Evolutionary conservation across 2,113 vertebrate species (phyloP), one percentile per base, ranked within the genome.

Genomic region (Phyllostomus discolor): DNA sequence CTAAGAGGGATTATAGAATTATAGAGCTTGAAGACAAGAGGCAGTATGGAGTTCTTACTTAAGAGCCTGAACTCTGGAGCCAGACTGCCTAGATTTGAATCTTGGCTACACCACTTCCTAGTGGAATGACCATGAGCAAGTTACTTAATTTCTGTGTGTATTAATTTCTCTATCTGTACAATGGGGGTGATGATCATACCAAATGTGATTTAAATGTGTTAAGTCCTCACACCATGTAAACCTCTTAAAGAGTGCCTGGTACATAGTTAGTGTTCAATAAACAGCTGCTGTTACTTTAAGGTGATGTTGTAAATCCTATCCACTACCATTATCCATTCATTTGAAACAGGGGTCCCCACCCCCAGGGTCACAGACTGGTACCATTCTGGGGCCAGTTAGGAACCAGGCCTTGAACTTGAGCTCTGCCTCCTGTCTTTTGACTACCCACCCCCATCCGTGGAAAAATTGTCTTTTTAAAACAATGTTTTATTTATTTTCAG

Each of bases 81-180:
- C 48, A 46, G 10, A 75, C 10, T 62, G 50, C 43, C 50, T 76
- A 31, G 5, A 64, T 91, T 85, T 91, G 28, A 91, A 57, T 94
- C 28, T 28, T 75, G 78, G 8, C 28, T 43, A 33, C 3, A 41
- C 81, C 26, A 33, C 15, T 94, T 94, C 31, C 35, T 92, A 82
- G 20, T 93, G 52, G 50, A 81, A 46, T 88, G 50, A 85, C 28
- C 19, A 82, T 80, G 66, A 75, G 28, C 66, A 82, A 73, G 35
- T 92, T 96, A 62, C 28, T 93, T 72, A 41, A 75, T 82, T 38
- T 90, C 50, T 89, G 43, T 88, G 26, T 69, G 10, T 46, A 87
- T 96, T 38, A 48, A 62, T 88, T 94, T 88, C 31, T 79, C 88
- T 57, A 46, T 92, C 35, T 95, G 31, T 69, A 91, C 91, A 88